Evolutionary conservation across 1,140 invertebrate species (phyloP).

Genomic region (Cryptotermes secundus): DNA sequence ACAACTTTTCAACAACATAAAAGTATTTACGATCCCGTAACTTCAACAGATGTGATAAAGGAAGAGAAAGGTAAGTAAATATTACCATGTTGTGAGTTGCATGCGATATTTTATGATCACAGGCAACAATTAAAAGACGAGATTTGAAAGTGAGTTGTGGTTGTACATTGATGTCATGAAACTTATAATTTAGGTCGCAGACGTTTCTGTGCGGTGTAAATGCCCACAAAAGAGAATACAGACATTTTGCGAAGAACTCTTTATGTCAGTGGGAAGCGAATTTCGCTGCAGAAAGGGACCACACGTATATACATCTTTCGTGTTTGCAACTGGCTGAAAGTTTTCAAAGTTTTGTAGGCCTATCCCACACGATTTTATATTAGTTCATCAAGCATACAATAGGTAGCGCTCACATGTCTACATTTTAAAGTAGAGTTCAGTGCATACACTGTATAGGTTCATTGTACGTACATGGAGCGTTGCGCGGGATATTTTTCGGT

Average conservation of each 20-base stretch:
- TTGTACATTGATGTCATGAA: neutral
- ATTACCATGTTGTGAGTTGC: neutral
- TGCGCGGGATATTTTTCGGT: neutral
- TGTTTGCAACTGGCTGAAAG: neutral
- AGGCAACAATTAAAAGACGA: neutral
- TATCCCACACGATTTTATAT: constrained; percentile 13
- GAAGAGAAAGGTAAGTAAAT: constrained; percentile 18
- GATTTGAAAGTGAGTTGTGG: neutral
- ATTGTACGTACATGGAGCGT: neutral
- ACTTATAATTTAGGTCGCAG: neutral
- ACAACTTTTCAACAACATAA: constrained; percentile 39
- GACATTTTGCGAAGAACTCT: neutral
- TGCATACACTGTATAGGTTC: neutral
- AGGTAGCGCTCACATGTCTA: neutral
- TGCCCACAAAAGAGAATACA: neutral
- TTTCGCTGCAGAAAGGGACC: neutral
- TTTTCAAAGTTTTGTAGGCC: constrained; percentile 11
- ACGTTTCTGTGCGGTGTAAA: neutral
- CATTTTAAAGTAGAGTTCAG: neutral
- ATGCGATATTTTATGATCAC: neutral
- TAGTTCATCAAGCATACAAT: neutral
- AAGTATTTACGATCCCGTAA: constrained; percentile 35
- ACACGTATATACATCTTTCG: neutral
- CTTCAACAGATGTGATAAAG: constrained; percentile 18
- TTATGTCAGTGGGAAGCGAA: neutral